phyloP scores from a whole-genome alignment of 2,113 vertebrate species.

The Patagioenas fasciata region DNA sequence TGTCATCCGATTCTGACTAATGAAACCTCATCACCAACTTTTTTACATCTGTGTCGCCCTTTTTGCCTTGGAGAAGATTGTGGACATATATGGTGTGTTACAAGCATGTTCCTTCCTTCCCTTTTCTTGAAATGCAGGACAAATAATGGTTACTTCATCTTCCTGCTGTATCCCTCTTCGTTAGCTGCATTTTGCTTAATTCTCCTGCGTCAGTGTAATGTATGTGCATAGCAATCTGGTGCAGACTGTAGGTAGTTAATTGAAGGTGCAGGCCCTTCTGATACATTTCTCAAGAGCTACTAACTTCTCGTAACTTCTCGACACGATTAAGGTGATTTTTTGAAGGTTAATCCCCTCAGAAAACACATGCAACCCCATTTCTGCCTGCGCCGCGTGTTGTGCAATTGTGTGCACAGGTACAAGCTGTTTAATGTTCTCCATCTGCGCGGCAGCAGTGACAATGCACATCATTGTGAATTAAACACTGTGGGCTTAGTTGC shows the following conservation, averaged over 20 bases:
- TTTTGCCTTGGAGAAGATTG: neutral
- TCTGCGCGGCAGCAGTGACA: neutral
- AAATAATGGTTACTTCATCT: neutral
- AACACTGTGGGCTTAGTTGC: neutral
- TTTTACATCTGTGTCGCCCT: neutral
- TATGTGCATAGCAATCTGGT: fast-evolving
- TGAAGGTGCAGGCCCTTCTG: neutral
- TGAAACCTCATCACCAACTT: neutral
- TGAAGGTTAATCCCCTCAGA: neutral
- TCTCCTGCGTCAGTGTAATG: neutral
- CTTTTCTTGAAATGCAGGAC: neutral
- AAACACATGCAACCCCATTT: neutral
- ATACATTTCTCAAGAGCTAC: neutral
- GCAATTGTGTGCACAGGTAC: neutral
- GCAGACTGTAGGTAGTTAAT: neutral
- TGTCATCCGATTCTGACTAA: slow-evolving; percentile 27
- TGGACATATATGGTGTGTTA: neutral
- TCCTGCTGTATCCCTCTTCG: fast-evolving
- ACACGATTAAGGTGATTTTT: neutral
- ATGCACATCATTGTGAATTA: neutral
- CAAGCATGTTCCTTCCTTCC: neutral
- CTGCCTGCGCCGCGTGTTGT: neutral
- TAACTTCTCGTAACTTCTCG: neutral
- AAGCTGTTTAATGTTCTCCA: slow-evolving; percentile 5
- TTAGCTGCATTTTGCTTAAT: neutral